Conservation (phyloP, 2,797 vertebrate genomes). For the Bucorvus abyssinicus region DNA sequence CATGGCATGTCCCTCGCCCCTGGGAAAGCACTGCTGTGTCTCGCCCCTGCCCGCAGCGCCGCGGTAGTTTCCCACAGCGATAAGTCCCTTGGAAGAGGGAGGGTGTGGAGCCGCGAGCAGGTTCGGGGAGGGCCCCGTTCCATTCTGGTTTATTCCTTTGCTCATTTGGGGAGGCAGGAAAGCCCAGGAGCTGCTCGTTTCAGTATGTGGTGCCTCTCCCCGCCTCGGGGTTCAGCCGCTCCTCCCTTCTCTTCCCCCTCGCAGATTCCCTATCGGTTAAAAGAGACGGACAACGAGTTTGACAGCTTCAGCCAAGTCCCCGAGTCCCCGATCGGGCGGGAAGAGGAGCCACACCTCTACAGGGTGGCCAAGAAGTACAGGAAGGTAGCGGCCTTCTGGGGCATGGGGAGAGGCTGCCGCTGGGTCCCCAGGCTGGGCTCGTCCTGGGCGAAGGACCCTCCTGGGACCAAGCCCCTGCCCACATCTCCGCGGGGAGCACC, state of each 20-base stretch:
- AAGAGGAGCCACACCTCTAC: constrained; percentile 94
- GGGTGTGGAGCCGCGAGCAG: not conserved
- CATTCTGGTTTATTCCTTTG: not conserved
- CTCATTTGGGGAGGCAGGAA: not conserved
- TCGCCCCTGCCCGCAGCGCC: not conserved
- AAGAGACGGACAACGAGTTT: constrained; percentile 90
- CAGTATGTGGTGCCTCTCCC: accelerated
- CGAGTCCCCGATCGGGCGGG: constrained; percentile 92
- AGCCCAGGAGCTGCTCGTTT: not conserved
- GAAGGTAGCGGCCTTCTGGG: constrained; percentile 80
- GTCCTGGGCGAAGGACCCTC: accelerated
- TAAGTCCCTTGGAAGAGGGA: not conserved
- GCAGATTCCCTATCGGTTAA: constrained; percentile 92
- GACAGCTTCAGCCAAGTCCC: constrained; percentile 95
- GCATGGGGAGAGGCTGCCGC: not conserved
- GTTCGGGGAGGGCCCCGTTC: constrained; percentile 18
- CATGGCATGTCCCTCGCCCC: not conserved
- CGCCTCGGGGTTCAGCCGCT: not conserved
- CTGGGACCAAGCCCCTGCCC: not conserved
- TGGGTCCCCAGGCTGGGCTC: not conserved
- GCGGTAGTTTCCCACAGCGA: constrained; percentile 37
- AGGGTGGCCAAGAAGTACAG: constrained; percentile 98
- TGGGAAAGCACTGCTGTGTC: constrained; percentile 35
- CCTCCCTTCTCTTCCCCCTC: not conserved
- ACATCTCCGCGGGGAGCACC: not conserved